Conservation (phyloP, 1,140 invertebrate species). For the Phthorimaea operculella region DNA sequence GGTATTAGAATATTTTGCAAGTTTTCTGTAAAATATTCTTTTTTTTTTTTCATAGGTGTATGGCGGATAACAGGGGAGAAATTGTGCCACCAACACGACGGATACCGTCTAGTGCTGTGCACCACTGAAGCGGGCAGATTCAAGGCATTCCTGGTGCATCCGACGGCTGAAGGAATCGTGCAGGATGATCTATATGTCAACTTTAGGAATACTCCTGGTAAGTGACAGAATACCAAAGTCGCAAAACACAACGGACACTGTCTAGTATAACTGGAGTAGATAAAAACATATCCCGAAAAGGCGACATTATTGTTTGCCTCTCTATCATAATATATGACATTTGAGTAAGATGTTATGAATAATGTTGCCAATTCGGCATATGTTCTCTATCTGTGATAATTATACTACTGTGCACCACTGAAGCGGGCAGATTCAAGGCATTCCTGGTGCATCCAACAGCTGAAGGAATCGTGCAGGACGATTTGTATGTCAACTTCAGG, state of each 20-base stretch:
- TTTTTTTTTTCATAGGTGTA: constrained; percentile 34
- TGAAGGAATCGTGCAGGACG: constrained; percentile 20
- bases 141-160: constrained; percentile 41
- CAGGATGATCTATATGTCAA: constrained; percentile 22
- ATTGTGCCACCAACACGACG: constrained; percentile 20
- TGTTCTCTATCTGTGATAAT: too few species aligned
- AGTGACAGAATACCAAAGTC: not conserved
- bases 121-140: constrained; percentile 22
- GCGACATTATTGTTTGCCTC: too few species aligned
- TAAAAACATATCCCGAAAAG: too few species aligned
- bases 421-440: constrained; percentile 23
- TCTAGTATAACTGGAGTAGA: too few species aligned
- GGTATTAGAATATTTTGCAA: too few species aligned
- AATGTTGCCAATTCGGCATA: too few species aligned
- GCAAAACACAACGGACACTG: too few species aligned
- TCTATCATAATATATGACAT: too few species aligned
- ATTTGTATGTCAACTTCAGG: constrained; percentile 28
- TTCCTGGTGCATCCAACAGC: constrained; percentile 41
- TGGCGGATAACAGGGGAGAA: constrained; percentile 49
- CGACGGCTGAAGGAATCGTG: constrained; percentile 24
- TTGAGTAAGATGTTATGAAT: too few species aligned
- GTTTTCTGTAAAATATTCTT: too few species aligned
- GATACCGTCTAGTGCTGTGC: constrained; percentile 36
- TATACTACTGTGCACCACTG: constrained; percentile 33
- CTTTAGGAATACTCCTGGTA: constrained; percentile 44